A percentile compares a stretch with the other conserved stretches of the same genome.
phyloP scores from a whole-genome alignment of 2,888 invertebrate genomes.

The Piscicola geometra region DNA sequence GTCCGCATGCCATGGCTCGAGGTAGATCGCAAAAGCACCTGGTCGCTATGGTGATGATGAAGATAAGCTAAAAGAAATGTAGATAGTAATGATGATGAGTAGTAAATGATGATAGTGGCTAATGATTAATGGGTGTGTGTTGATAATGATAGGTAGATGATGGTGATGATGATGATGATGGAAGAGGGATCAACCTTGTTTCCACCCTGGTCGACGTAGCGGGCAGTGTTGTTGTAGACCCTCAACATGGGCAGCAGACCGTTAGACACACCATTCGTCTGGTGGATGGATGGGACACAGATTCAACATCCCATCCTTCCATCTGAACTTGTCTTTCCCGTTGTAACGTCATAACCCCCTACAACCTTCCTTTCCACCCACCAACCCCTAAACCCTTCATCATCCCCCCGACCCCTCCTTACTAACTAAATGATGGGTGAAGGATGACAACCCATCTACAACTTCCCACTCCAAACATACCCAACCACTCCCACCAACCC shows the following conservation, averaged over 20 bases:
- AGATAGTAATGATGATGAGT: neutral
- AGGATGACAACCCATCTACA: too few relatives aligned
- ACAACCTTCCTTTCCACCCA: neutral
- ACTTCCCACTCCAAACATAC: neutral
- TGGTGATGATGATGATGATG: too few relatives aligned
- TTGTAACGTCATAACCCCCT: neutral
- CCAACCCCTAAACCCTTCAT: neutral
- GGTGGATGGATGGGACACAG: constrained; percentile 35
- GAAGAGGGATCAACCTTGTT: constrained; percentile 63
- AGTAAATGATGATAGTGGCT: neutral
- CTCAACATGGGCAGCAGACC: constrained; percentile 88
- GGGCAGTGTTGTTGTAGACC: constrained; percentile 87
- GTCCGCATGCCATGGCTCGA: constrained; percentile 99
- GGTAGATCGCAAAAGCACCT: constrained; percentile 92
- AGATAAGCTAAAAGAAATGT: too few relatives aligned
- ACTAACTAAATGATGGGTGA: too few relatives aligned
- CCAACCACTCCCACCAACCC: neutral
- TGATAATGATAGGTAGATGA: neutral
- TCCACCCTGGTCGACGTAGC: constrained; percentile 94
- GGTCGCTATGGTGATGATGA: constrained; percentile 71
- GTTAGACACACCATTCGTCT: constrained; percentile 85
- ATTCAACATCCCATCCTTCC: too few relatives aligned
- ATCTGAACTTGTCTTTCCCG: neutral
- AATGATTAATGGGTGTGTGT: neutral
- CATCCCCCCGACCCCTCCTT: neutral